Base-by-base conservation (phyloP, 2,797 vertebrate species). In the Sebastes glaucus region DNA sequence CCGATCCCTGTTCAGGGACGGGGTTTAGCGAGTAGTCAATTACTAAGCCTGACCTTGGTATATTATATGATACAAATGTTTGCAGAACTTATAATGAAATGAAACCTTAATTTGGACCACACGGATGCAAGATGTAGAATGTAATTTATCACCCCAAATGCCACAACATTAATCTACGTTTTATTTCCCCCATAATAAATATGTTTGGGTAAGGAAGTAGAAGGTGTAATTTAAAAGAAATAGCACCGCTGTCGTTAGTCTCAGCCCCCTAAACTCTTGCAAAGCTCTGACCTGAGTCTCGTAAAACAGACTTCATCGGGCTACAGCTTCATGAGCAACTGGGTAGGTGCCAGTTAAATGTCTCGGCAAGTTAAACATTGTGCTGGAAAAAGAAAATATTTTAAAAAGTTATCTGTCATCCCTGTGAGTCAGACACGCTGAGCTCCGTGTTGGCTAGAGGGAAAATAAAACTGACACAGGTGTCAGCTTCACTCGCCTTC, bases 391-490 rank as follows among this genome's bases (percentile, higher is more conserved):
- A 55, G 78, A 3, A 28, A 55, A n/a, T 25, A 23, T 30, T 30
- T 18, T 32, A 46, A 80, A 67, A 84, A 90, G 82, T 84, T 84
- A 83, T 89, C 83, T 42, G 74, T 74, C 84, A 80, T 23, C 64
- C 59, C 32, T 16, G 80, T 74, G 73, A 87, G 82, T 80, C 85
- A 88, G 83, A 79, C 74, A 67, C 32, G 65, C 83, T 57, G 68
- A 80, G 82, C 80, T 84, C 77, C 80, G 60, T 49, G 85, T 82
- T 74, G 71, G 83, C 78, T 67, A 3, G 60, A 74, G 71, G 87
- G 76, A 73, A 89, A 88, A 90, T 83, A 89, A 88, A 92, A 86
- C 82, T 80, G 80, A 91, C 87, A 88, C 82, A 87, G 88, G 91
- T 92, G 91, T 91, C 87, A 83, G 81, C 79, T 78, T 85, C 72